Evolutionary conservation across 2,113 vertebrate species (phyloP).

Genomic region (Tetrax tetrax): DNA sequence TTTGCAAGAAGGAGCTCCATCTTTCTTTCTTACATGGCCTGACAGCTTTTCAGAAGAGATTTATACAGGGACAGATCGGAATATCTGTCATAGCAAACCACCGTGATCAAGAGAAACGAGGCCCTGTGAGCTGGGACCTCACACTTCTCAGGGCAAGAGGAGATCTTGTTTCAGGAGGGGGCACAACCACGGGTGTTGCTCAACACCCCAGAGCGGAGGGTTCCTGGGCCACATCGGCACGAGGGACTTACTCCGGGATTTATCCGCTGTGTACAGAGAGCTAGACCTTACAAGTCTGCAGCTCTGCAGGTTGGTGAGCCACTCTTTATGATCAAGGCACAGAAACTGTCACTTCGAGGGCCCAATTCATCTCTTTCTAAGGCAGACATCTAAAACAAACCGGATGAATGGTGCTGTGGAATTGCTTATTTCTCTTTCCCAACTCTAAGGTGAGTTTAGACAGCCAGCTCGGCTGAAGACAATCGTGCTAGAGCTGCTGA

Average conservation of each 20-base stretch:
- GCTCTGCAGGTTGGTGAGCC: neutral
- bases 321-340: neutral
- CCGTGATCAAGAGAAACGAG: neutral
- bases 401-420: conserved; percentile 17
- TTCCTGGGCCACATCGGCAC: neutral
- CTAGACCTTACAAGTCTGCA: neutral
- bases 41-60: conserved; percentile 68
- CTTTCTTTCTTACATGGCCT: conserved; percentile 58
- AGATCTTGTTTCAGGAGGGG: neutral
- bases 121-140: neutral
- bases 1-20: conserved; percentile 43
- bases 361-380: conserved; percentile 6
- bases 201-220: fast-evolving
- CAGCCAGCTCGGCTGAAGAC: neutral
- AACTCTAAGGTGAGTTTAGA: neutral
- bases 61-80: conserved; percentile 34
- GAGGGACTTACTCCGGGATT: neutral
- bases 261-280: neutral
- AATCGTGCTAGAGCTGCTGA: neutral
- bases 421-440: conserved; percentile 26
- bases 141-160: neutral
- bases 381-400: neutral
- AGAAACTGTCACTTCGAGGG: conserved; percentile 11
- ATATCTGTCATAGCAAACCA: conserved; percentile 57
- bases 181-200: neutral